Evolutionary conservation across 2,797 vertebrate species (phyloP).

Genomic region (Peromyscus attwateri): DNA sequence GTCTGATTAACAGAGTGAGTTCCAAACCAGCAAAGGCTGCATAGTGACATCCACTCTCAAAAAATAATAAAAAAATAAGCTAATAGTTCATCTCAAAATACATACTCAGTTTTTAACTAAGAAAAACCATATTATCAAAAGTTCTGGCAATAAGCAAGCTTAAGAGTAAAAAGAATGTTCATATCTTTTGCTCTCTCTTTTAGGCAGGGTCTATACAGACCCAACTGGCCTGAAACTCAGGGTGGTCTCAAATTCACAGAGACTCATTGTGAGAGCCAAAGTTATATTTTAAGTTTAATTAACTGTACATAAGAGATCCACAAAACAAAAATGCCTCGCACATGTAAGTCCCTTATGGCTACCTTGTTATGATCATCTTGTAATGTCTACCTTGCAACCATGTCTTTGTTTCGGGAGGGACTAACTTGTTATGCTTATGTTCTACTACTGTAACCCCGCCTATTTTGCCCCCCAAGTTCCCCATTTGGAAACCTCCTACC

Average conservation of each 20-base stretch:
- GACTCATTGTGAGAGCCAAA: not conserved
- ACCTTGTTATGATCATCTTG: not conserved
- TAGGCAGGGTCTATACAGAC: not conserved
- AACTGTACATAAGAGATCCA: not conserved
- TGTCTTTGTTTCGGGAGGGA: not conserved
- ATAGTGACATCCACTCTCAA: not conserved
- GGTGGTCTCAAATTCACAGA: not conserved
- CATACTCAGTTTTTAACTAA: conserved; percentile 2
- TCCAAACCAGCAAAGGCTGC: not conserved
- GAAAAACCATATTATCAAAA: conserved; percentile 42
- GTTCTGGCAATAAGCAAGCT: not conserved
- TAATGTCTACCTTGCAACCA: not conserved
- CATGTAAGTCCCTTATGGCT: not conserved
- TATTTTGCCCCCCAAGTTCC: not conserved
- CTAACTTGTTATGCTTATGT: not conserved
- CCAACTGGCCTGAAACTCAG: not conserved
- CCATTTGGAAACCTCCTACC: not conserved
- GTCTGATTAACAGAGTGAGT: not conserved
- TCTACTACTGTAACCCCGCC: not conserved
- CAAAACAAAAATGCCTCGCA: not conserved
- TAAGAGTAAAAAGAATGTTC: not conserved
- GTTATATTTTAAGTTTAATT: not conserved
- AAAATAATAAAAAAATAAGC: not conserved
- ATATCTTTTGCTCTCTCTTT: not conserved
- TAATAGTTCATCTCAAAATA: conserved; percentile 43